phyloP scores from a whole-genome alignment of 2,888 invertebrate genomes.

The Linyphia triangularis region DNA sequence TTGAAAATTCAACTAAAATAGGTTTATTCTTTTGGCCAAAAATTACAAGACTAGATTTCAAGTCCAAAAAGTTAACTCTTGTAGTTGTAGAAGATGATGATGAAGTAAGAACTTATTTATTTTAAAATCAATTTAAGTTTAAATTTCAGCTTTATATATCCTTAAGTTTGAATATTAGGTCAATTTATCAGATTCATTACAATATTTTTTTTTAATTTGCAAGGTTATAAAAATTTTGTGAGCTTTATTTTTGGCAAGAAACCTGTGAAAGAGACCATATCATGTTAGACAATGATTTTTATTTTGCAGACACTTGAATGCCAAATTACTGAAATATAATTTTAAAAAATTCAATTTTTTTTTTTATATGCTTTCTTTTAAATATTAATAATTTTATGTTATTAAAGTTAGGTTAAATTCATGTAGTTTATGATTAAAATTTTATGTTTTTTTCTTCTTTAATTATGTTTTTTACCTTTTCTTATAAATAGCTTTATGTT shows the following conservation, averaged over 20 bases:
- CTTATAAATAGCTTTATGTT: no score
- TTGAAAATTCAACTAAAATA: slow-evolving; percentile 97
- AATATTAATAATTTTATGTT: not conserved
- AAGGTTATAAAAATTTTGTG: not conserved
- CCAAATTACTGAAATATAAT: not conserved
- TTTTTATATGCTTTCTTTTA: not conserved
- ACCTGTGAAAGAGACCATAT: no score
- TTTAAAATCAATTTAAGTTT: no score
- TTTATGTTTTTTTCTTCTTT: not conserved
- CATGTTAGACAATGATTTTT: no score
- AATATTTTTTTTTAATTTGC: not conserved
- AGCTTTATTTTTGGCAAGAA: no score
- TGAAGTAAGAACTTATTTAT: slow-evolving; percentile 81
- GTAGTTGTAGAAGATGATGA: slow-evolving; percentile 99
- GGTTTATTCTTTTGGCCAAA: slow-evolving; percentile 99
- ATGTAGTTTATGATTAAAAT: not conserved
- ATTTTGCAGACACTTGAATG: no score
- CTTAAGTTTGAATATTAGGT: not conserved
- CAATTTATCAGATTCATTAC: no score
- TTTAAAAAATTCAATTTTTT: not conserved
- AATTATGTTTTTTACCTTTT: not conserved
- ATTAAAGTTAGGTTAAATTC: not conserved
- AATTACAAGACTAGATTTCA: slow-evolving; percentile 98
- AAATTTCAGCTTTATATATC: not conserved
- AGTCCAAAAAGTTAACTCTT: slow-evolving; percentile 96